phyloP scores from a whole-genome alignment of 2,797 vertebrate genomes.

The Vipera latastei region DNA sequence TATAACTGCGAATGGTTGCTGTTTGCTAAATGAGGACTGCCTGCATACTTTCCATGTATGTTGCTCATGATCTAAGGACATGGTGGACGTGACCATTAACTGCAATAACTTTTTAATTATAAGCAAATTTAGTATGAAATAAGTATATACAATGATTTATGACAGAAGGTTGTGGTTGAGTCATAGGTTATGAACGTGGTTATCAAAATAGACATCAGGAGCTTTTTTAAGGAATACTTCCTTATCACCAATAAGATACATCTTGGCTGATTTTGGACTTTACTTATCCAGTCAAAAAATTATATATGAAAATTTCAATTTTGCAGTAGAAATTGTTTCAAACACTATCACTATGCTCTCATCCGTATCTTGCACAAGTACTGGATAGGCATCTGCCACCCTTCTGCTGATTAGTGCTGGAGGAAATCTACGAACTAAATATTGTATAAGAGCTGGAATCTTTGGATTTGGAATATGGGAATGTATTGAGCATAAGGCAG shows the following conservation, averaged over 20 bases:
- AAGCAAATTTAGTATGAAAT: background rate
- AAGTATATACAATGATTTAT: background rate
- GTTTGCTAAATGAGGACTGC: background rate
- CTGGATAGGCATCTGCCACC: background rate
- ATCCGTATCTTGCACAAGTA: background rate
- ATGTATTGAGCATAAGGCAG: background rate
- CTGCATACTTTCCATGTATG: background rate
- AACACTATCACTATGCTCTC: background rate
- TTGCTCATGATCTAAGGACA: constrained; percentile 1
- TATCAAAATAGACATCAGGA: background rate
- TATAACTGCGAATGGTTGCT: background rate
- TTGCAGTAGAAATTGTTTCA: background rate
- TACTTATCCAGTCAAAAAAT: background rate
- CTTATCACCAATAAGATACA: background rate
- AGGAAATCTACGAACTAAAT: background rate
- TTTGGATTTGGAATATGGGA: background rate
- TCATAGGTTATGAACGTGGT: background rate
- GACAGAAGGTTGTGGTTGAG: background rate
- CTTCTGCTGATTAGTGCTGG: background rate
- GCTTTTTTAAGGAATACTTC: background rate
- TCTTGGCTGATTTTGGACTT: background rate
- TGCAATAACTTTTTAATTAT: background rate
- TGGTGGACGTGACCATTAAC: background rate
- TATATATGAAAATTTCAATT: background rate
- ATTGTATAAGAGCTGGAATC: background rate